Percentiles rank a stretch among this genome's conserved stretches.
phyloP scores from a whole-genome alignment of 2,113 vertebrate species.

The Danionella cerebrum region DNA sequence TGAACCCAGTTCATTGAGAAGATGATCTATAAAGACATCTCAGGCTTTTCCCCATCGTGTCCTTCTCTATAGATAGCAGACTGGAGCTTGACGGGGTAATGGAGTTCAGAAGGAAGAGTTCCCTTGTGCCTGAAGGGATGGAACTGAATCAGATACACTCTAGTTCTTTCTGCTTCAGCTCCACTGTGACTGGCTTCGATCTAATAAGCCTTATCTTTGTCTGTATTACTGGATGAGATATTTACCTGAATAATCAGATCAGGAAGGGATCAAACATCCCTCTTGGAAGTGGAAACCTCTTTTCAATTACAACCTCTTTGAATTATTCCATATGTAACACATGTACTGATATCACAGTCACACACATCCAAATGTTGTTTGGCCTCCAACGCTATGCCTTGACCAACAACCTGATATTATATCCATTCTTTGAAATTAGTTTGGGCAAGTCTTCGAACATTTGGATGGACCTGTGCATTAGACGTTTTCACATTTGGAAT shows the following conservation, averaged over 20 bases:
- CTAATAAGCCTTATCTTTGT: constrained; percentile 32
- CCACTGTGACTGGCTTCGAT: constrained; percentile 37
- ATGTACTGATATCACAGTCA: too few relatives aligned
- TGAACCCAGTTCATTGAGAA: too few relatives aligned
- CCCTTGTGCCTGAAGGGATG: constrained; percentile 29
- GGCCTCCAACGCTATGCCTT: too few relatives aligned
- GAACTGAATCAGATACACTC: not conserved
- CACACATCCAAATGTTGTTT: too few relatives aligned
- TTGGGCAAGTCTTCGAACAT: too few relatives aligned
- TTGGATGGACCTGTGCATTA: too few relatives aligned
- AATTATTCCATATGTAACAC: not conserved
- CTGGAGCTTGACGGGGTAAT: not conserved
- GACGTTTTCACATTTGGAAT: too few relatives aligned
- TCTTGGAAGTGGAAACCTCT: too few relatives aligned
- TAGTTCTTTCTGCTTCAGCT: not conserved
- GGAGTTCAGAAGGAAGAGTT: not conserved
- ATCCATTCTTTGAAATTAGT: too few relatives aligned
- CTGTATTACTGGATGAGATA: constrained; percentile 51
- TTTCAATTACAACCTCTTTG: not conserved
- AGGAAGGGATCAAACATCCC: constrained; percentile 40
- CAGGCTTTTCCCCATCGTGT: not conserved
- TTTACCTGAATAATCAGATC: constrained; percentile 59
- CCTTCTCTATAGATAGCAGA: not conserved
- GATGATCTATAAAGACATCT: not conserved
- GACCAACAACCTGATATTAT: too few relatives aligned